phyloP scores from a whole-genome alignment of 2,888 invertebrate species.

The Drosophila meridionalis region DNA sequence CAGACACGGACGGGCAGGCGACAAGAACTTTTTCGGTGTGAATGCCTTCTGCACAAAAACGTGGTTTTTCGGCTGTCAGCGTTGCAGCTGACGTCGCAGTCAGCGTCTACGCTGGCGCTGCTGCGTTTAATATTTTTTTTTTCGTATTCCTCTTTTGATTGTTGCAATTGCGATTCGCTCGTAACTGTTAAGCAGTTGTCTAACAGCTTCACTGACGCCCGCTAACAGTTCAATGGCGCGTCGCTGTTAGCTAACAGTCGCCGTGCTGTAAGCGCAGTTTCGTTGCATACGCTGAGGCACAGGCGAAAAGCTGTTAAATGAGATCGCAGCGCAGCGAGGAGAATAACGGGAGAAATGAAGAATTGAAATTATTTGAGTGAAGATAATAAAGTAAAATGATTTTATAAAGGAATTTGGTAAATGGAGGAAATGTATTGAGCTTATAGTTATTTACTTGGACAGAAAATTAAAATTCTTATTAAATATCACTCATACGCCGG shows the following conservation, averaged over 20 bases:
- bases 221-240: constrained; percentile 38
- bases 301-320: constrained; percentile 11
- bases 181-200: constrained; percentile 27
- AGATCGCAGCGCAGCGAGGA: constrained; percentile 13
- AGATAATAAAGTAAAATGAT: neutral
- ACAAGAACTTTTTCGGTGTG: constrained; percentile 82
- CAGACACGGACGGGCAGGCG: constrained; percentile 22
- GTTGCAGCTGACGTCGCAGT: constrained; percentile 50
- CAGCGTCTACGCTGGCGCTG: constrained; percentile 17
- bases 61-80: constrained; percentile 71
- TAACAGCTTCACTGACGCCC: constrained; percentile 35
- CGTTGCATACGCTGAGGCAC: constrained; percentile 60
- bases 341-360: neutral
- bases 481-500: neutral
- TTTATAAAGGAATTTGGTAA: neutral
- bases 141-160: constrained; percentile 12
- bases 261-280: constrained; percentile 17
- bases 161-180: constrained; percentile 52
- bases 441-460: neutral
- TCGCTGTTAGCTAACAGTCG: constrained; percentile 37
- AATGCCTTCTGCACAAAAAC: constrained; percentile 84
- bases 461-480: neutral
- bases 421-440: no score
- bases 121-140: constrained; percentile 19
- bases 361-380: neutral